Conservation (phyloP, 1,140 invertebrate genomes). For the Drosophila sproati region DNA sequence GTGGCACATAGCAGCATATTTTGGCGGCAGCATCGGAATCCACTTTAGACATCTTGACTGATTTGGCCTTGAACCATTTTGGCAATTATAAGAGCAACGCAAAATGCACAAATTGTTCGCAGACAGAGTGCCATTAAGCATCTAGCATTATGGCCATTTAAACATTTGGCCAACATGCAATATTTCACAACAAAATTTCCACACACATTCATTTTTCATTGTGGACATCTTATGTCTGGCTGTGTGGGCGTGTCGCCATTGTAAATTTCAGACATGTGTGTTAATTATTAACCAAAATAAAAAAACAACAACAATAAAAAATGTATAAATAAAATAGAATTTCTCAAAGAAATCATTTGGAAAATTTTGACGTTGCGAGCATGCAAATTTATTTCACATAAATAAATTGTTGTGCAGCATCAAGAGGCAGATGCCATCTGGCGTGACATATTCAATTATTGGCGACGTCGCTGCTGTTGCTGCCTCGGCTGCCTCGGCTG, state of each 20-base stretch:
- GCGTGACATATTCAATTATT: slow-evolving; percentile 56
- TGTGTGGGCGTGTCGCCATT: slow-evolving; percentile 41
- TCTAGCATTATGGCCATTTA: slow-evolving; percentile 29
- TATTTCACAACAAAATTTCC: slow-evolving; percentile 33
- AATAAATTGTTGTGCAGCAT: slow-evolving; percentile 36
- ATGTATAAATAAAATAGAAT: neutral
- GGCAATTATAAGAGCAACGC: slow-evolving; percentile 50
- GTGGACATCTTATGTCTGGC: slow-evolving; percentile 13
- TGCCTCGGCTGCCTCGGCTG: slow-evolving; percentile 1
- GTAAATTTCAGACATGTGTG: slow-evolving; percentile 38
- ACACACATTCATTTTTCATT: slow-evolving; percentile 13
- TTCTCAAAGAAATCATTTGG: slow-evolving; percentile 25
- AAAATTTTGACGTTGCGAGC: slow-evolving; percentile 24
- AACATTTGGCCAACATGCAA: slow-evolving; percentile 28
- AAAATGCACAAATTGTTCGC: slow-evolving; percentile 22
- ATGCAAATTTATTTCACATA: slow-evolving; percentile 57
- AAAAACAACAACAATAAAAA: neutral
- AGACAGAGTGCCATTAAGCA: neutral
- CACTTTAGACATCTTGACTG: slow-evolving; percentile 37
- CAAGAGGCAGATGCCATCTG: slow-evolving; percentile 23
- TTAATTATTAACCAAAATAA: slow-evolving; percentile 37
- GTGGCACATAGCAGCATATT: slow-evolving; percentile 21
- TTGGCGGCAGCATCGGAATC: slow-evolving; percentile 46
- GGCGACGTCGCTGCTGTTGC: slow-evolving; percentile 26
- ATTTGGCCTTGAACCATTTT: slow-evolving; percentile 54